Evolutionary conservation across 2,888 invertebrate species (phyloP).

Genomic region (Heteromurus nitidus): DNA sequence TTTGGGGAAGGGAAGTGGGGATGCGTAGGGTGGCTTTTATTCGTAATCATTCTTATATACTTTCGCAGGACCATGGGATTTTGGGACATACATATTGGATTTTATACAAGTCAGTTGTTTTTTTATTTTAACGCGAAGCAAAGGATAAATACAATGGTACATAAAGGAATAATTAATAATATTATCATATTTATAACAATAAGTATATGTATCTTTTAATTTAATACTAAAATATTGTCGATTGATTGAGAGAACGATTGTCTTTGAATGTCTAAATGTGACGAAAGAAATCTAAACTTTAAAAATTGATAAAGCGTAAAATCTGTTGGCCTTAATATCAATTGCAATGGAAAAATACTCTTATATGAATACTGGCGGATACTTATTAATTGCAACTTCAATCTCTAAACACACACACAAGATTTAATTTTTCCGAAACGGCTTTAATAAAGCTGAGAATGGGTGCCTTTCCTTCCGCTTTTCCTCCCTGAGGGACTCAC

Average conservation of each 20-base stretch:
- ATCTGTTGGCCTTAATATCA: no score
- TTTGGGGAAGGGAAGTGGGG: not conserved
- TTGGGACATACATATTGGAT: no score
- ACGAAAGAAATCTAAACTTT: no score
- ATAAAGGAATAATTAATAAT: no score
- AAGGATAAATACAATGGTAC: no score
- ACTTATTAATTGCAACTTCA: no score
- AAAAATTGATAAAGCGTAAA: conserved; percentile 1
- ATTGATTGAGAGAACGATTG: not conserved
- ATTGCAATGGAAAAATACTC: not conserved
- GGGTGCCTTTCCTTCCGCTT: conserved; percentile 43
- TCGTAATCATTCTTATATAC: no score
- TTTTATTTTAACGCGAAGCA: no score
- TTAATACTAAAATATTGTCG: not conserved
- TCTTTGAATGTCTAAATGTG: not conserved
- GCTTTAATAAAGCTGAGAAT: conserved; percentile 31
- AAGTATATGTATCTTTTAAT: not conserved
- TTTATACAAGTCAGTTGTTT: no score
- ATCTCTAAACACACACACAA: not conserved
- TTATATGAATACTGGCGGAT: not conserved
- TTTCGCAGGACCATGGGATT: no score
- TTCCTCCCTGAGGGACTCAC: conserved; percentile 42
- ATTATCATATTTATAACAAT: no score
- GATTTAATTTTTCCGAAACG: conserved; percentile 33
- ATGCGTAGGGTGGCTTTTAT: no score